Percentiles rank a stretch among this genome's conserved stretches.
Evolutionary conservation across 2,113 vertebrate species (phyloP).

Genomic region (Ornithorhynchus anatinus): DNA sequence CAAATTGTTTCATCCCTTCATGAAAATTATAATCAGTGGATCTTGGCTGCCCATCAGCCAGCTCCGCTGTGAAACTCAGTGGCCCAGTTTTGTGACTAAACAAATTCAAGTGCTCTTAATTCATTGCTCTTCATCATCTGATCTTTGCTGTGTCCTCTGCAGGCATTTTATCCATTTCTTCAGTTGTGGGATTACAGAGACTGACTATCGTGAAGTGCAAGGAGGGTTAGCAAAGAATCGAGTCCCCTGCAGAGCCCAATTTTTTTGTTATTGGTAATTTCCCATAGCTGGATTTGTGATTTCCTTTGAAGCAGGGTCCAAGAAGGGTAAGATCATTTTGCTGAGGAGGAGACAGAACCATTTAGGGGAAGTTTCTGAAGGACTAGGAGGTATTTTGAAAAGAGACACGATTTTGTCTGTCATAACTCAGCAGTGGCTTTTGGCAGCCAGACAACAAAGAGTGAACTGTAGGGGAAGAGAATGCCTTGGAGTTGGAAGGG

Average conservation of each 20-base stretch:
- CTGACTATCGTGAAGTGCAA: background rate
- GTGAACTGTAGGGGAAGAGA: background rate
- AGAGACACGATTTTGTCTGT: background rate
- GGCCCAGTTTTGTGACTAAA: background rate
- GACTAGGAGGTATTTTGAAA: slow-evolving; percentile 1
- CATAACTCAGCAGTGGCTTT: background rate
- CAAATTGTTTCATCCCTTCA: background rate
- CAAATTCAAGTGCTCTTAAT: background rate
- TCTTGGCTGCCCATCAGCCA: background rate
- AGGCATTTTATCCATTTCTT: background rate
- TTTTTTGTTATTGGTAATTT: slow-evolving; percentile 3
- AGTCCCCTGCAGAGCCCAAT: background rate
- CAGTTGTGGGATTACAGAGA: background rate
- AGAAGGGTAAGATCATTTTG: background rate
- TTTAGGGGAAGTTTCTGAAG: background rate
- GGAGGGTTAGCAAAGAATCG: background rate
- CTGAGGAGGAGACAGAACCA: background rate
- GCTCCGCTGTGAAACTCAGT: background rate
- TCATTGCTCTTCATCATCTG: background rate
- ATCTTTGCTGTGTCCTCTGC: background rate
- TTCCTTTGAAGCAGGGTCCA: background rate
- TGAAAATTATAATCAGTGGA: slow-evolving; percentile 1
- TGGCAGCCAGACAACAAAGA: background rate
- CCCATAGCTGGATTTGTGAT: background rate
- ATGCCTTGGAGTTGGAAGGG: slow-evolving; percentile 3